Base-by-base conservation (phyloP, 35 echinoderm and acorn worm genomes). In the Holothuria glaberrima region DNA sequence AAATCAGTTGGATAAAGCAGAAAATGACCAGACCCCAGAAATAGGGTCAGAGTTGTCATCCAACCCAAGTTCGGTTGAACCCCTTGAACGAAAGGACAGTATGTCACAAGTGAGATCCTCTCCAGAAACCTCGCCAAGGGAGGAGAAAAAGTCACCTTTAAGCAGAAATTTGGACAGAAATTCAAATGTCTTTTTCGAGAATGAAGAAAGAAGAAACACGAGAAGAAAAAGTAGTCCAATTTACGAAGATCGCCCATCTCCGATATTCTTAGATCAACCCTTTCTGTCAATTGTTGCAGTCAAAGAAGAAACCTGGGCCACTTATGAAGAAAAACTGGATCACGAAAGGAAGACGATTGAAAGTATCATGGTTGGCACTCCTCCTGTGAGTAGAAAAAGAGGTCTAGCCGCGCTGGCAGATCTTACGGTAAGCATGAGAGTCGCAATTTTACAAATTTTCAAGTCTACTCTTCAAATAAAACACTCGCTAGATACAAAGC, bases 301-400 rank as follows among this genome's bases (percentile, higher is more conserved):
- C 20, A 67, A 69, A 22, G 66, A 48, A 3, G 92, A 88, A 71
- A 48, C 48, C 21, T 66, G 48, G 21, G 69, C 80, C 66, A 66
- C 84, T 31, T 88, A 81, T 46, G 66, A 75, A 48, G 52, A 77
- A n/a, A 93, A 80, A 32, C 74, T 93, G 9, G 73, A 72, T 22
- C 60, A 89, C 12, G 92, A 93, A 18, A 75, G 92, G 32, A 88
- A 77, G 24, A 48, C 62, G 12, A 89, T 89, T 48, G 92, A 93
- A 50, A 70, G 82, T 33, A 89, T 89, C 30, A 89, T 93, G 92
- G 86, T 66, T 27, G 86, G 87, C 54, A 45, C 46, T 61, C 56
- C 45, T 28, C 48, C 80, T 27, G 86, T 50, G 48, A 70, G 67
- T 48, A 66, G 60, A 46, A 33, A 56, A 46, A 35, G n/a, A 6